Base-by-base conservation (phyloP, 2,113 vertebrate species). In the Prionailurus viverrinus region DNA sequence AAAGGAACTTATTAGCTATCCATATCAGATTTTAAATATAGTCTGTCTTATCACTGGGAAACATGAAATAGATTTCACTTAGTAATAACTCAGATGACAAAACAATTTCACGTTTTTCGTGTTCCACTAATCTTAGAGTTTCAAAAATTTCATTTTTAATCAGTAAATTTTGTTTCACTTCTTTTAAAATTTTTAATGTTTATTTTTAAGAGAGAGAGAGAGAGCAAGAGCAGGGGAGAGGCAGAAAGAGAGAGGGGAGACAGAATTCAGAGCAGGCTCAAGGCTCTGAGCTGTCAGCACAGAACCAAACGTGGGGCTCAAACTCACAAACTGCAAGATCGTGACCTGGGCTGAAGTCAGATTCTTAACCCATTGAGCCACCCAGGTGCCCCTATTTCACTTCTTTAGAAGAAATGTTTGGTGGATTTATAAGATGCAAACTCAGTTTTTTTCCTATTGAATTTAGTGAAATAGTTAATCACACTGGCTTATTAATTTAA, bases 21-120 rank as follows among this genome's bases (percentile, higher is more conserved):
- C 89, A n/a, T 63, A 63, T 65, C 29, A 85, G 41, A 51, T 74
- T 90, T 95, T 86, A 95, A 76, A 48, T 68, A 68, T 31, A n/a
- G 12, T 66, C 12, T 82, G 55, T 71, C 31, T 80, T 88, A 68
- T 82, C 83, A 83, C 6, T 63, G 36, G 53, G 61, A 85, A 68
- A 89, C 25, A 19, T 18, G 7, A 66, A 94, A 23, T n/a, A 71
- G 71, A 39, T 69, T 95, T 92, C n/a, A 85, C 2, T 86, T 48
- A 73, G 12, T 81, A 73, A 84, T 39, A 80, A 85, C 33, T 71
- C 53, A 58, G n/a, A 53, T 91, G 55, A 76, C 15, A 88, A 88
- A 91, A 65, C 25, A 83, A 65, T 91, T 80, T 92, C 58, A 55
- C 4, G 84, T 55, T 94, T 83, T 84, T 80, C 21, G 79, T 84